Evolutionary conservation across 1,140 invertebrate genomes (phyloP), one percentile per base, ranked within the genome.

Genomic region (Eueides isabella): DNA sequence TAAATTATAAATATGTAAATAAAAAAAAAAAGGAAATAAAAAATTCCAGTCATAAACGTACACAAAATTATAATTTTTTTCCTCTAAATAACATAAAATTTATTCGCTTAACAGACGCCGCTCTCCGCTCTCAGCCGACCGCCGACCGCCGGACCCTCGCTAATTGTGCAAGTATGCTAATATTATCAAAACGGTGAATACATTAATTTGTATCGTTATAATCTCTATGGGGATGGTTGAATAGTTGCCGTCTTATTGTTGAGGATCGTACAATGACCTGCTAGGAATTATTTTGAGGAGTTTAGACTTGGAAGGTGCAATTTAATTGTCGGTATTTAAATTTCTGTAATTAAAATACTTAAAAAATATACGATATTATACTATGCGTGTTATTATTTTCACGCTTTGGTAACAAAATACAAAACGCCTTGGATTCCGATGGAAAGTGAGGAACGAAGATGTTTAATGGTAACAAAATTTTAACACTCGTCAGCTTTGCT

Each of bases 81-180:
- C 48, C 19, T 23, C 19, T 23, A 12, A 55, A 55, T 55, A 23
- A 23, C 48, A 55, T 23, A 7, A 62, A 55, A 55, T 55, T 12
- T 55, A 55, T 55, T 55, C 48, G 44, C 19, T 3, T 12, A 26
- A 6, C 23, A n/a, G 48, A 23, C 23, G 72, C 29, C 61, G 9
- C 63, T 48, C 44, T n/a, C n/a, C n/a, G n/a, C n/a, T n/a, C n/a
- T 44, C 71, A n/a, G 14, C 65, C 41, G 31, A 55, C 72, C 72
- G 61, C 72, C 12, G 35, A 14, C 35, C 35, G 61, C 64, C 72
- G 70, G 72, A 72, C 72, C 79, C 81, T 64, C 68, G 72, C 66
- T 83, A 83, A 84, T 82, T 79, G 77, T 77, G 64, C 65, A 68
- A 84, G 79, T 86, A 86, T 86, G 84, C 71, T 80, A 86, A 86